These are phyloP conservation scores for Mormyrus proboscirostris DNA, from an alignment of 2,797 vertebrate species.

Conservation along the genomic window DNA sequence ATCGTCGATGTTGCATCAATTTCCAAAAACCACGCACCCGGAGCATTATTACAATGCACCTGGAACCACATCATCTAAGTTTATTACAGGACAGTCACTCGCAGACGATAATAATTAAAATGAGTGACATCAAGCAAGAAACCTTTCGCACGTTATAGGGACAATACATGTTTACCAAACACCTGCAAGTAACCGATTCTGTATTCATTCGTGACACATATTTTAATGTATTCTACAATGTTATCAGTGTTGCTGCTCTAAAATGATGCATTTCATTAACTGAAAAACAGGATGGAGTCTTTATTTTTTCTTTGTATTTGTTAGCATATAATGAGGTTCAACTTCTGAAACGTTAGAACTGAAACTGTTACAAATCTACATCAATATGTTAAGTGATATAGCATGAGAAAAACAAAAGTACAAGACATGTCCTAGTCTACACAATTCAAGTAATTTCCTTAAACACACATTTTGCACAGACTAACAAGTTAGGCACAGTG, in stretches of 20 bases:
- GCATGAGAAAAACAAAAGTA: neutral
- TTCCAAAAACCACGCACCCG: neutral
- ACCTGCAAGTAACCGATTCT: neutral
- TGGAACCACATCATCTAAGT: neutral
- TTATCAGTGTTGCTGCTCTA: neutral
- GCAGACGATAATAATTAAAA: neutral
- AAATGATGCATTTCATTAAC: neutral
- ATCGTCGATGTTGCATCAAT: neutral
- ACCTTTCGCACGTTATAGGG: neutral
- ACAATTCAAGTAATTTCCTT: neutral
- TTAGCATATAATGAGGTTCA: neutral
- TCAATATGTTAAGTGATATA: neutral
- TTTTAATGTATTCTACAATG: neutral
- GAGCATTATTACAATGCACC: neutral
- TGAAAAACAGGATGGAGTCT: neutral
- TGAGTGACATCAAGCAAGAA: neutral
- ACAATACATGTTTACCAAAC: neutral
- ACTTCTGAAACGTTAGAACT: neutral
- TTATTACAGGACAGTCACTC: neutral
- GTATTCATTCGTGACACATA: neutral
- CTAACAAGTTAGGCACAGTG: neutral
- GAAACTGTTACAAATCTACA: neutral
- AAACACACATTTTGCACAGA: neutral
- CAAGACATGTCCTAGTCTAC: neutral
- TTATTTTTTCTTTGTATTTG: neutral